These are phyloP conservation scores for Macrophya alboannulata DNA, from an alignment of 2,888 invertebrate species.

Conservation along the genomic window DNA sequence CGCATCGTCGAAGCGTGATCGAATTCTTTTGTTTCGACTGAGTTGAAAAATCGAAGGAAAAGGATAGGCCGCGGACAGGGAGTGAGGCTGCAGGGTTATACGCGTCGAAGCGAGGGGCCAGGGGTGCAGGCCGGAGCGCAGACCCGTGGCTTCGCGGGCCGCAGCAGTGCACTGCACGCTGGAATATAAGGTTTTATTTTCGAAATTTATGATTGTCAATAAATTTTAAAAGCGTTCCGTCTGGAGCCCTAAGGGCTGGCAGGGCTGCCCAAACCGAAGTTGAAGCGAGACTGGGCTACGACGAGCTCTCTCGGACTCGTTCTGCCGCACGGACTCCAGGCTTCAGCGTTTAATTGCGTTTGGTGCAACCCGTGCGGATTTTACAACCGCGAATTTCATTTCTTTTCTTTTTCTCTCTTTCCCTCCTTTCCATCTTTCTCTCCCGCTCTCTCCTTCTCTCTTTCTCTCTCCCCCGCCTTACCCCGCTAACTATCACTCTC, in stretches of 20 bases:
- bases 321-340: slow-evolving; percentile 70
- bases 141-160: slow-evolving; percentile 51
- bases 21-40: slow-evolving; percentile 77
- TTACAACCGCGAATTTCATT: slow-evolving; percentile 76
- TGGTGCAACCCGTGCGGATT: slow-evolving; percentile 76
- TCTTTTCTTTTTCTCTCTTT: slow-evolving; percentile 64
- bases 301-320: slow-evolving; percentile 61
- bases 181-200: slow-evolving; percentile 80
- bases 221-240: slow-evolving; percentile 80
- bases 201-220: slow-evolving; percentile 81
- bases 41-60: slow-evolving; percentile 59
- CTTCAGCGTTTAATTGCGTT: slow-evolving; percentile 78
- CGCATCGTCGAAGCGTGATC: slow-evolving; percentile 64
- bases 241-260: slow-evolving; percentile 80
- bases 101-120: slow-evolving; percentile 41
- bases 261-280: slow-evolving; percentile 77
- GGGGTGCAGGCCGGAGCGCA: slow-evolving; percentile 21
- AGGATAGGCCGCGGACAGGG: slow-evolving; percentile 59
- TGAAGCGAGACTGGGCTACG: slow-evolving; percentile 65
- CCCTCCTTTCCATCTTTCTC: slow-evolving; percentile 57
- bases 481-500: slow-evolving; percentile 36
- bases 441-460: slow-evolving; percentile 55
- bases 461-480: slow-evolving; percentile 47
- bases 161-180: slow-evolving; percentile 56
- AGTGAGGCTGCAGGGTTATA: slow-evolving; percentile 52